Conservation (phyloP, 2,113 vertebrate genomes). For the Nothoprocta perdicaria region DNA sequence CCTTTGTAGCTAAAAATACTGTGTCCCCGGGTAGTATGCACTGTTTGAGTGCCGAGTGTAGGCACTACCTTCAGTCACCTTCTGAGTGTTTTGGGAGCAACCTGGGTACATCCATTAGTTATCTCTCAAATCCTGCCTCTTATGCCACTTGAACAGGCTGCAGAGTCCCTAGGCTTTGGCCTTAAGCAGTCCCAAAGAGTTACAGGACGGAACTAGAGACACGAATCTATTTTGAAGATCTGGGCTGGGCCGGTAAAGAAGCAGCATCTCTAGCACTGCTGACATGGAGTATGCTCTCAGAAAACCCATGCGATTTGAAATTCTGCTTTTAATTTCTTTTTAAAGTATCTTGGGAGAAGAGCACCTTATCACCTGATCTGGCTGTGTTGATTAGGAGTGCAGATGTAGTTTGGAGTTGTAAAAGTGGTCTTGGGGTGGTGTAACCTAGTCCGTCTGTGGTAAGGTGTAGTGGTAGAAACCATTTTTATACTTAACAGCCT, state of each 20-base stretch:
- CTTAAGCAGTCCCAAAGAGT: not conserved
- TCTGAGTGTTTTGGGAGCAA: not conserved
- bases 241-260: fast-evolving
- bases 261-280: not conserved
- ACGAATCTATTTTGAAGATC: not conserved
- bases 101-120: not conserved
- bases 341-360: not conserved
- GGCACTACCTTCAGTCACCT: not conserved
- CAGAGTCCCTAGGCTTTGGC: not conserved
- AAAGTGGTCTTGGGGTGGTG: not conserved
- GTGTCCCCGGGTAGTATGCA: not conserved
- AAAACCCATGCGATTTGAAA: not conserved
- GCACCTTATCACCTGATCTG: fast-evolving
- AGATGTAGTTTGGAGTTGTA: not conserved
- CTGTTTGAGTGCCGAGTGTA: not conserved
- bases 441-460: not conserved
- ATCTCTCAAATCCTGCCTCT: not conserved
- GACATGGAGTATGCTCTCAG: not conserved
- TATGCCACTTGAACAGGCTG: not conserved
- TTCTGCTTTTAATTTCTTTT: not conserved
- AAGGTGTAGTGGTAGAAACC: not conserved
- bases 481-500: not conserved
- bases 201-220: not conserved
- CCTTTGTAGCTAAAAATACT: not conserved
- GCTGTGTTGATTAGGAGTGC: not conserved